Evolutionary conservation across 2,888 invertebrate species (phyloP).

Genomic region (Dastarcus helophoroides): DNA sequence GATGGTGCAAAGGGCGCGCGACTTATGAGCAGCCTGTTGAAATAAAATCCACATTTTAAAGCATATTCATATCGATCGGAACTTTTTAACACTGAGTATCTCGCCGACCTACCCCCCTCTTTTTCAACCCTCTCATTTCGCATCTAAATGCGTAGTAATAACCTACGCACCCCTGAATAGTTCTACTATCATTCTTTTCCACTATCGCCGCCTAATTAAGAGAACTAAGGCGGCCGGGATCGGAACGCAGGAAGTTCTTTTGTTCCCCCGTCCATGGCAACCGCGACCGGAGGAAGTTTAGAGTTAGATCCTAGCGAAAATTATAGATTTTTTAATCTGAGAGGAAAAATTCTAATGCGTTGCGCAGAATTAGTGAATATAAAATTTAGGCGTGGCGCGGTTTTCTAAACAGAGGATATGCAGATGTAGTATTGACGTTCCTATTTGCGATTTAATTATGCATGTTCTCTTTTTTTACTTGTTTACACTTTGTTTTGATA

Average conservation of each 20-base stretch:
- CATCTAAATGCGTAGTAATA: conserved; percentile 26
- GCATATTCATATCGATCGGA: conserved; percentile 53
- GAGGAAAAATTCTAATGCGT: conserved; percentile 33
- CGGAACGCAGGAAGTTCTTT: conserved; percentile 4
- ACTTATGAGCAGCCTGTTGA: conserved; percentile 37
- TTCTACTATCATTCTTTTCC: conserved; percentile 9
- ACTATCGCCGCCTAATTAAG: not conserved
- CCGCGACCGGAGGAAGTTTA: conserved; percentile 7
- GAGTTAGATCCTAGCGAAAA: conserved; percentile 16
- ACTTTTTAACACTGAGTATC: conserved; percentile 46
- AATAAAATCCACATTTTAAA: conserved; percentile 55
- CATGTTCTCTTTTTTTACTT: conserved; percentile 33
- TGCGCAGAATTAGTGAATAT: conserved; percentile 39
- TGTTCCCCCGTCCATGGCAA: not conserved
- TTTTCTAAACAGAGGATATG: conserved; percentile 27
- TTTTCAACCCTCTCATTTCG: conserved; percentile 13
- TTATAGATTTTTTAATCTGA: conserved; percentile 37
- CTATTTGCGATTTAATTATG: conserved; percentile 39
- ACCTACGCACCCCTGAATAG: conserved; percentile 20
- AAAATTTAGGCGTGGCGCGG: conserved; percentile 41
- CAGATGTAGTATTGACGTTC: conserved; percentile 37
- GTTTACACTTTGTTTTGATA: conserved; percentile 23
- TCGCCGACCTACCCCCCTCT: conserved; percentile 22
- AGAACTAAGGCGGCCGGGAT: conserved; percentile 2
- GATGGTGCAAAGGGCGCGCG: no score